phyloP scores from a whole-genome alignment of 2,113 vertebrate genomes.

The Meleagris gallopavo region DNA sequence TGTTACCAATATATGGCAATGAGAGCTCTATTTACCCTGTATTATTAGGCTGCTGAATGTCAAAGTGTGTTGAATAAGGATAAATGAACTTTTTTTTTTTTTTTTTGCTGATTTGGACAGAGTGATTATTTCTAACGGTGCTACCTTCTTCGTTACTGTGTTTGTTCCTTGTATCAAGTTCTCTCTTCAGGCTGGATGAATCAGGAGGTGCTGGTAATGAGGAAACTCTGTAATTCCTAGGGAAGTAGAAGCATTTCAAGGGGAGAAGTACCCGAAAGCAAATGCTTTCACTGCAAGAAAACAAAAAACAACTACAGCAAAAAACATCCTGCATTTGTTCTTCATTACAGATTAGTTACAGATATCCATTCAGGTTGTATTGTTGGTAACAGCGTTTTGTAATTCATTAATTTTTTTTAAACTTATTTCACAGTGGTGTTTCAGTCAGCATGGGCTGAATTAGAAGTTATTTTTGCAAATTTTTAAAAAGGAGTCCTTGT shows the following conservation, averaged over 20 bases:
- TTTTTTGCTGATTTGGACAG: background rate
- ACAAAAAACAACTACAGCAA: background rate
- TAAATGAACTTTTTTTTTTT: background rate
- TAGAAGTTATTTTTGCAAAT: background rate
- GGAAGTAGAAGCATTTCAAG: background rate
- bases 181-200: background rate
- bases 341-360: background rate
- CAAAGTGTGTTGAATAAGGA: background rate
- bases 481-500: background rate
- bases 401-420: background rate
- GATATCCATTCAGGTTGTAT: background rate
- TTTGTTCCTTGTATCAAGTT: constrained; percentile 11
- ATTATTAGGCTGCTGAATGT: constrained; percentile 33
- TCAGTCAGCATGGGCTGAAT: background rate
- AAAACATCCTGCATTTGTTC: background rate
- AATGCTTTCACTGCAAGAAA: background rate
- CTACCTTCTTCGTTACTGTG: constrained; percentile 20
- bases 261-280: background rate
- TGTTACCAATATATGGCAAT: constrained; percentile 31
- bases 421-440: background rate
- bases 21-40: constrained; percentile 16
- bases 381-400: background rate
- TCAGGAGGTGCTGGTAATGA: background rate
- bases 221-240: background rate
- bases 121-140: constrained; percentile 28